phyloP scores from a whole-genome alignment of 92 coral and sea anemone species.

The Epizoanthus scotinus region DNA sequence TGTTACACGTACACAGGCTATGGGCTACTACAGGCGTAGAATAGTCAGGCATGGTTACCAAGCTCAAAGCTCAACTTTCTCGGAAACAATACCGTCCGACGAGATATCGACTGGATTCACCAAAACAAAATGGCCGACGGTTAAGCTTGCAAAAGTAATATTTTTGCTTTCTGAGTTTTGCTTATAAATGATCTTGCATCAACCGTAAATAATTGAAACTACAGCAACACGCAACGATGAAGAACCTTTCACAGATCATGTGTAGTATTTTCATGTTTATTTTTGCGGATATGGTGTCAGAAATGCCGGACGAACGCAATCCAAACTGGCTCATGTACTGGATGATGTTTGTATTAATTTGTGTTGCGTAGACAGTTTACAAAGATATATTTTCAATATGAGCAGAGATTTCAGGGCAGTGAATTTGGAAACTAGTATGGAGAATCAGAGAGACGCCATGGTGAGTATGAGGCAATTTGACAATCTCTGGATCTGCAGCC shows the following conservation, averaged over 20 bases:
- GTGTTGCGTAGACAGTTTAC: background rate
- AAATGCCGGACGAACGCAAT: slow-evolving; percentile 7
- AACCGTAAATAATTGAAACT: background rate
- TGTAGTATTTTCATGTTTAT: slow-evolving; percentile 20
- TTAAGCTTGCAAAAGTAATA: background rate
- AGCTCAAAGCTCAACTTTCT: background rate
- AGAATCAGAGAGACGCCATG: background rate
- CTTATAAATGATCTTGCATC: too few relatives aligned
- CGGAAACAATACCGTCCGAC: background rate
- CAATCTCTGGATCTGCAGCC: too few relatives aligned
- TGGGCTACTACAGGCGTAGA: too few relatives aligned
- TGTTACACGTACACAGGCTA: too few relatives aligned
- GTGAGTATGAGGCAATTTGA: slow-evolving; percentile 2
- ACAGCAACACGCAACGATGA: background rate
- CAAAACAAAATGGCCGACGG: slow-evolving; percentile 15
- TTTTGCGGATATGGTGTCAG: slow-evolving; percentile 5
- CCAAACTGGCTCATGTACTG: slow-evolving; percentile 5
- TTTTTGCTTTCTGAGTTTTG: too few relatives aligned
- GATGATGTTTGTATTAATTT: slow-evolving; percentile 14
- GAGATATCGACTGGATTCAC: background rate
- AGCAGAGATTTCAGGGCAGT: background rate
- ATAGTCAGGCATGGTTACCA: too few relatives aligned
- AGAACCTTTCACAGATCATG: background rate
- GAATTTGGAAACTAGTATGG: background rate
- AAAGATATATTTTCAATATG: background rate